Evolutionary conservation across 2,113 vertebrate species (phyloP).

Genomic region (Callopanchax toddi): DNA sequence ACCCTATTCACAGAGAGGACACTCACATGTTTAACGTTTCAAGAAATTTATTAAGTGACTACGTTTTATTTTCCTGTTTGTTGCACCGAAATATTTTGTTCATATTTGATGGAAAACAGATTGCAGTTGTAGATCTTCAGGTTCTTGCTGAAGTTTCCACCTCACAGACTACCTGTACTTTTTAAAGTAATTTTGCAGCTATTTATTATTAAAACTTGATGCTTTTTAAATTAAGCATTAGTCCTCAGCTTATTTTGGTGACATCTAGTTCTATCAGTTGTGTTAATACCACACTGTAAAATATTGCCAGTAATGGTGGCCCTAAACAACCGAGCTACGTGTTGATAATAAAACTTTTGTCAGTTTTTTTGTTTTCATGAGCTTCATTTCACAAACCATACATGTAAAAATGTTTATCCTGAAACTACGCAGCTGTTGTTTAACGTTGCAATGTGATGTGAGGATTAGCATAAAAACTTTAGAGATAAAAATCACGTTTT

Average conservation of each 20-base stretch:
- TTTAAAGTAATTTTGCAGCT: conserved; percentile 57
- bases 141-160: conserved; percentile 14
- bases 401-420: too few species aligned
- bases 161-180: conserved; percentile 40
- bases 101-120: conserved; percentile 17
- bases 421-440: too few species aligned
- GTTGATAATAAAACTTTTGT: conserved; percentile 23
- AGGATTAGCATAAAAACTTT: too few species aligned
- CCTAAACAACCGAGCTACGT: conserved; percentile 15
- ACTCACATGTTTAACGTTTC: conserved; percentile 11
- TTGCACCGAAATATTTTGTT: conserved; percentile 8
- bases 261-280: conserved; percentile 15
- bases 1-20: conserved; percentile 7
- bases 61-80: conserved; percentile 10
- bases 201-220: conserved; percentile 68
- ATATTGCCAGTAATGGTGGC: conserved; percentile 9
- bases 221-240: conserved; percentile 2
- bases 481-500: neutral
- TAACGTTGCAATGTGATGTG: too few species aligned
- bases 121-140: conserved; percentile 14
- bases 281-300: conserved; percentile 6
- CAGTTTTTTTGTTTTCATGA: conserved; percentile 23
- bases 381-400: neutral
- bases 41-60: conserved; percentile 4
- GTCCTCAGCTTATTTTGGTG: neutral